Percentiles rank a stretch among this genome's conserved stretches.
These are phyloP conservation scores for Leptopilina clavipes DNA, from an alignment of 1,140 invertebrate genomes.

Conservation along the genomic window DNA sequence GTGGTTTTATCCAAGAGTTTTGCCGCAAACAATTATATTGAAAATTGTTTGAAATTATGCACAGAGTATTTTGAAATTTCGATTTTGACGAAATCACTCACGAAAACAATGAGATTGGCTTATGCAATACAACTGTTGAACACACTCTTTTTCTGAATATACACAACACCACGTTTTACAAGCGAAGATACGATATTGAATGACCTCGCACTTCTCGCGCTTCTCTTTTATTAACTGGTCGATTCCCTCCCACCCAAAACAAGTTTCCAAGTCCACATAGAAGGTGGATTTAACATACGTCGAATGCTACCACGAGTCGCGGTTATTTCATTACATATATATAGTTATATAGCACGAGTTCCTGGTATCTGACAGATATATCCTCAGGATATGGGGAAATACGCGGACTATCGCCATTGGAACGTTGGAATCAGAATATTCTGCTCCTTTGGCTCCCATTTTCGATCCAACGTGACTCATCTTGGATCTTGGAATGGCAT, in stretches of 20 bases:
- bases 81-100: background rate
- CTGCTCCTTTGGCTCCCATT: background rate
- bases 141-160: background rate
- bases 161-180: background rate
- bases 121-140: background rate
- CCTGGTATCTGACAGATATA: slow-evolving; percentile 34
- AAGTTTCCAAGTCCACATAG: background rate
- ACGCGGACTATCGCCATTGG: slow-evolving; percentile 17
- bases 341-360: no score
- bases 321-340: background rate
- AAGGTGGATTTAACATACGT: background rate
- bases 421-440: background rate
- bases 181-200: slow-evolving; percentile 24
- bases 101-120: background rate
- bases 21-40: no score
- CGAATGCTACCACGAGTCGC: background rate
- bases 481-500: slow-evolving; percentile 4
- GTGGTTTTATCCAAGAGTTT: no score
- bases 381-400: slow-evolving; percentile 37
- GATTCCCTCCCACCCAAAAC: slow-evolving; percentile 10
- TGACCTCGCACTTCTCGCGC: slow-evolving; percentile 31
- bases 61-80: no score
- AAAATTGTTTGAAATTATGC: background rate
- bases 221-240: slow-evolving; percentile 42
- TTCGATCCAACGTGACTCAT: background rate